phyloP scores from a whole-genome alignment of 2,113 vertebrate genomes.

The Ptilonorhynchus violaceus region DNA sequence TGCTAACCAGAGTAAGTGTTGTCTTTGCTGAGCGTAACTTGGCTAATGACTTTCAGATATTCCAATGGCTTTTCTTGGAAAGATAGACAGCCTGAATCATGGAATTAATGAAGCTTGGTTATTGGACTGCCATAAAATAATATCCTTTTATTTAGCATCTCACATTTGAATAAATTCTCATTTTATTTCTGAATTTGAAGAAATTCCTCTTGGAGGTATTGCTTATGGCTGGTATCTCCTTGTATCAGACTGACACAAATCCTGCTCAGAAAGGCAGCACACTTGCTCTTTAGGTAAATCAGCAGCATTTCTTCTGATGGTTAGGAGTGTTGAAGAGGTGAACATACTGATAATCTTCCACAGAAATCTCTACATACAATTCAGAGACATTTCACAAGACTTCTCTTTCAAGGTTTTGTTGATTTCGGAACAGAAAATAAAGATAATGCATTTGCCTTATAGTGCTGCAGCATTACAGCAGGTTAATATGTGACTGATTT shows the following conservation, averaged over 20 bases:
- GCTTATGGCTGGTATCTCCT: neutral
- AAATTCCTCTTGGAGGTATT: neutral
- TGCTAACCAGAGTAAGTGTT: neutral
- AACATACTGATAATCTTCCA: neutral
- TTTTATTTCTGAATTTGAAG: neutral
- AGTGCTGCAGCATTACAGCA: neutral
- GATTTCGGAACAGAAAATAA: neutral
- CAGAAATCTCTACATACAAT: neutral
- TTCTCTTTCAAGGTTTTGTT: neutral
- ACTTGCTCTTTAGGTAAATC: neutral
- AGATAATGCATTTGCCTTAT: neutral
- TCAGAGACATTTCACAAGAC: neutral
- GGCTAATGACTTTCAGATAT: neutral
- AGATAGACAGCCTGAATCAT: neutral
- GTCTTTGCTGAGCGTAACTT: neutral
- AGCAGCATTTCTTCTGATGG: neutral
- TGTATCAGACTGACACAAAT: neutral
- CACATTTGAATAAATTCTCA: neutral
- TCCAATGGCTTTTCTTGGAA: neutral
- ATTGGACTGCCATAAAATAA: neutral
- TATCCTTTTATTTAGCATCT: neutral
- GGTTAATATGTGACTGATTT: neutral
- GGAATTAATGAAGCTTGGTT: neutral
- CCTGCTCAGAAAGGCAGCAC: neutral
- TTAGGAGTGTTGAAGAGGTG: neutral